Evolutionary conservation across 2,113 vertebrate species (phyloP).

Genomic region (Macquaria ambigua): DNA sequence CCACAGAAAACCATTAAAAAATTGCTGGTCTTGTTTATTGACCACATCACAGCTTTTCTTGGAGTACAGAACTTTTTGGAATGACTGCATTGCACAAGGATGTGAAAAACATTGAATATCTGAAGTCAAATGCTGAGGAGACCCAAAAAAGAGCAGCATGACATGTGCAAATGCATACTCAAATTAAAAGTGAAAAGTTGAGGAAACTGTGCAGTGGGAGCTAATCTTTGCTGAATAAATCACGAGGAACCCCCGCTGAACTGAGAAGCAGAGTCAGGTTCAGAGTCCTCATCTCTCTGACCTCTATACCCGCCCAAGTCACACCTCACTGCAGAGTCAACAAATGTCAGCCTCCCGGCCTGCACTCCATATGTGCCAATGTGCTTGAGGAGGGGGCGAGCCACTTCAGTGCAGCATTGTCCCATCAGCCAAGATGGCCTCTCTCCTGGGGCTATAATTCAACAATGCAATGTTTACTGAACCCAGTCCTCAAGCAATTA

Average conservation of each 20-base stretch:
- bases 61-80: not conserved
- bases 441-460: slow-evolving; percentile 68
- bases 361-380: slow-evolving; percentile 64
- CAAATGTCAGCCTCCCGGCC: slow-evolving; percentile 59
- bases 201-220: not conserved
- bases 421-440: slow-evolving; percentile 56
- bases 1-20: not conserved
- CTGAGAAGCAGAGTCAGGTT: slow-evolving; percentile 56
- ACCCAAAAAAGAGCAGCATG: not conserved
- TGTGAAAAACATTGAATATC: not conserved
- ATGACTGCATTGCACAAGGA: not conserved
- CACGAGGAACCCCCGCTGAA: slow-evolving; percentile 41
- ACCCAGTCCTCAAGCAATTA: slow-evolving; percentile 73
- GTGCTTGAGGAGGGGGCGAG: slow-evolving; percentile 48
- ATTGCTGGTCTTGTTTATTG: too few species aligned
- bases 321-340: slow-evolving; percentile 76
- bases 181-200: not conserved
- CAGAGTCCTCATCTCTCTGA: slow-evolving; percentile 64
- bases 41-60: too few species aligned
- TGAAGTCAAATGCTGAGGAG: not conserved
- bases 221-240: slow-evolving; percentile 39
- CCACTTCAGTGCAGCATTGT: slow-evolving; percentile 53
- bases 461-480: slow-evolving; percentile 79
- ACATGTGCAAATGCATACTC: not conserved
- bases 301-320: slow-evolving; percentile 65